phyloP scores from a whole-genome alignment of 2,113 vertebrate genomes.

The Brachyhypopomus gauderio region DNA sequence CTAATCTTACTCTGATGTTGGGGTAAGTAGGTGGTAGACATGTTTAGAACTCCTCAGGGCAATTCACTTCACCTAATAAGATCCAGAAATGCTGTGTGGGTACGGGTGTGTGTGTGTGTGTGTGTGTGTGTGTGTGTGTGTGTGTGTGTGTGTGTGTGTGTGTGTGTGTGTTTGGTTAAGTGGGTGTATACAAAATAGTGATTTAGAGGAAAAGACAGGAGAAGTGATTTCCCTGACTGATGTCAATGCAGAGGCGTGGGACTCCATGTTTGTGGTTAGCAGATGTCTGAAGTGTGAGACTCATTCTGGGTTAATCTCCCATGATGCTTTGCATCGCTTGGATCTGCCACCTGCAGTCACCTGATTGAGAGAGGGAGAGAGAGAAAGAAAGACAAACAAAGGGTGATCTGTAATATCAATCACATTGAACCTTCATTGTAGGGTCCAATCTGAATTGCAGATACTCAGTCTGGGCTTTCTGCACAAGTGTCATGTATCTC shows the following conservation, averaged over 20 bases:
- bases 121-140: neutral
- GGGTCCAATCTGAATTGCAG: no score
- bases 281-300: neutral
- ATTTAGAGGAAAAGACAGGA: neutral
- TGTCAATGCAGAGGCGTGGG: neutral
- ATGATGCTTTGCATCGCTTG: constrained; percentile 26
- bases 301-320: constrained; percentile 22
- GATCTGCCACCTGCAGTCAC: neutral
- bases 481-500: no score
- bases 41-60: constrained; percentile 27
- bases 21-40: constrained; percentile 34
- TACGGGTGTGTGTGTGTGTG: no score
- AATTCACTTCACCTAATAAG: constrained; percentile 29
- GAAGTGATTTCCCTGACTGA: constrained; percentile 6
- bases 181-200: no score
- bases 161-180: neutral
- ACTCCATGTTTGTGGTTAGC: no score
- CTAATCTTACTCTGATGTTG: constrained; percentile 26
- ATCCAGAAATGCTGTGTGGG: constrained; percentile 5
- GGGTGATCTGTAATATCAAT: neutral
- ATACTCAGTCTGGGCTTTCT: no score
- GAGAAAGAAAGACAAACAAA: neutral
- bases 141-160: neutral
- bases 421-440: no score
- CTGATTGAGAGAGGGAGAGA: neutral